Conservation (phyloP, 1,140 invertebrate genomes). For the Drosophila melanica region DNA sequence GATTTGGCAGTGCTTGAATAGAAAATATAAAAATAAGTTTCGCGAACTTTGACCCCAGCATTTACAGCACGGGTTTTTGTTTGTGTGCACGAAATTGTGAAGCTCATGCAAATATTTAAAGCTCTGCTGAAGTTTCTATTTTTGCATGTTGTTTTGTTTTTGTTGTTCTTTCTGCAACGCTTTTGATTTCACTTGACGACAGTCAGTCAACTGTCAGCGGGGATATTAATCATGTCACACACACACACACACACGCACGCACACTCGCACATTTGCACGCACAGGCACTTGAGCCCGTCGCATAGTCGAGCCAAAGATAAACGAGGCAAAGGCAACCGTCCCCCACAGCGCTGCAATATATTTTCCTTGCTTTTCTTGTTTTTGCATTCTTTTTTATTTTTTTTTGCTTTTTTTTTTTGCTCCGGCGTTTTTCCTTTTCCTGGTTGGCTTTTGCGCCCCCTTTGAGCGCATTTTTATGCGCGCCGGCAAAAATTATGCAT, state of each 20-base stretch:
- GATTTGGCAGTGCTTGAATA: background rate
- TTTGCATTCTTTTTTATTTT: slow-evolving; percentile 21
- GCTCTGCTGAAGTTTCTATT: slow-evolving; percentile 10
- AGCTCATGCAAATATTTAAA: slow-evolving; percentile 20
- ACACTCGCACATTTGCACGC: slow-evolving; percentile 36
- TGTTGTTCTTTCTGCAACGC: slow-evolving; percentile 45
- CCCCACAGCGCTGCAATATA: slow-evolving; percentile 35
- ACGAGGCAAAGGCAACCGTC: slow-evolving; percentile 27
- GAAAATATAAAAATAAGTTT: background rate
- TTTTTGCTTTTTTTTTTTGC: background rate
- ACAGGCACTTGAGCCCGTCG: slow-evolving; percentile 30
- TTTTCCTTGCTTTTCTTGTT: slow-evolving; percentile 8
- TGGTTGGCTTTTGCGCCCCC: slow-evolving; percentile 63
- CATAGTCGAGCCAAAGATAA: slow-evolving; percentile 33
- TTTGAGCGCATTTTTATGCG: slow-evolving; percentile 81
- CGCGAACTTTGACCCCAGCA: slow-evolving; percentile 4
- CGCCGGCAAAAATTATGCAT: slow-evolving; percentile 77
- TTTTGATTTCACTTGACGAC: slow-evolving; percentile 81
- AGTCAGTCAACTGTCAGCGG: slow-evolving; percentile 78
- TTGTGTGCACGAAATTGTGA: background rate
- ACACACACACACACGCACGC: slow-evolving; percentile 59
- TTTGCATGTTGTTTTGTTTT: background rate
- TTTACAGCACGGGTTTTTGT: too few relatives aligned
- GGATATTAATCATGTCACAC: slow-evolving; percentile 80
- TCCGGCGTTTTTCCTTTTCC: slow-evolving; percentile 54